Evolutionary conservation across 2,113 vertebrate species (phyloP), one percentile per base, ranked within the genome.

Genomic region (Dasyprocta punctata): DNA sequence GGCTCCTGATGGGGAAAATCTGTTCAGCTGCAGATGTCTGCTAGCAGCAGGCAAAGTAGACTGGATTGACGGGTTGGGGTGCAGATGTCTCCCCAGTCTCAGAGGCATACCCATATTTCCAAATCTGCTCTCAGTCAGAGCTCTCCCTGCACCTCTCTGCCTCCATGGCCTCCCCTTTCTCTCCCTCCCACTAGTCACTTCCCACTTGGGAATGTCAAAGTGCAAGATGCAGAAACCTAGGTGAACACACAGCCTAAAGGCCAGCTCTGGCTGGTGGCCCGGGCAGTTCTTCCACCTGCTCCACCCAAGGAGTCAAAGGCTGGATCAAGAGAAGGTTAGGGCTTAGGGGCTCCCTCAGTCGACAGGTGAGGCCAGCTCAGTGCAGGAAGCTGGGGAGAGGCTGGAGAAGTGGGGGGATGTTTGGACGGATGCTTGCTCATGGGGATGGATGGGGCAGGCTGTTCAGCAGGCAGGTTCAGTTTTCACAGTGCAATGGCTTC

Each of bases 401-500:
- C 63, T 80, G 81, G 61, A 56, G 28, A 47, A 60, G 56, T 0
- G 33, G 80, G 36, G 65, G 24, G 78, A 63, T 24, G 60, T 90
- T 65, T 28, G 44, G 93, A 92, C 7, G 81, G 82, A 71, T 69
- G 89, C 52, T 20, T 13, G 0, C 36, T 10, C 77, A 58, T 36
- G 6, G 60, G 92, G 87, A 38, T 24, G 84, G 96, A 95, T 17
- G 16, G 94, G 94, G 90, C 67, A 82, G 92, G 94, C 92, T 61
- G 85, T 89, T 96, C 95, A 92, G 96, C 96, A 96, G 95, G 96
- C 97, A 96, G 95, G 86, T 94, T 98, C 97, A 97, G 96, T 98
- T 98, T 98, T 98, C 98, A 99, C 98, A 99, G 99, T 99, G 98
- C 98, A 98, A 98, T 89, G 98, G 96, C 94, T 98, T 98, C 95